Evolutionary conservation across 2,888 invertebrate species (phyloP).

Genomic region (Kuschelorhynchus macadamiae): DNA sequence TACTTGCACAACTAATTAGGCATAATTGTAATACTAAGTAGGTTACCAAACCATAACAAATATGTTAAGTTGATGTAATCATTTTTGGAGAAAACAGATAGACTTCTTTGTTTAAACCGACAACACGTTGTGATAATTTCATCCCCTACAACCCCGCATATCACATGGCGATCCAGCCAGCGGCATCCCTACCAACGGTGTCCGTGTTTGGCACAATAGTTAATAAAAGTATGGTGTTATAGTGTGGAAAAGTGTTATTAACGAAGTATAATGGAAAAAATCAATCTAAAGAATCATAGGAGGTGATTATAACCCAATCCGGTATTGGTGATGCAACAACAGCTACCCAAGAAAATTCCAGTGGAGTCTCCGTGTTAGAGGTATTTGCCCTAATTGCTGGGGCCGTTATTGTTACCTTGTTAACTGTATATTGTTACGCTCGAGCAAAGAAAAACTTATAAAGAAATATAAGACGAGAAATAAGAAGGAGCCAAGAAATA

Average conservation of each 20-base stretch:
- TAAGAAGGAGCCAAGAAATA: not conserved
- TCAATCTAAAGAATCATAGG: not conserved
- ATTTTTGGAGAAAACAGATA: too few species aligned
- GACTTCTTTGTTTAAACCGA: too few species aligned
- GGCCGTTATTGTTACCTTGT: not conserved
- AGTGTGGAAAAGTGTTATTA: too few species aligned
- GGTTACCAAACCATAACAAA: too few species aligned
- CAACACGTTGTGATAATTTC: not conserved
- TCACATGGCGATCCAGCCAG: not conserved
- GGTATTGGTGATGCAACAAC: not conserved
- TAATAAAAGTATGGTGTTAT: not conserved
- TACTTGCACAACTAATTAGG: too few species aligned
- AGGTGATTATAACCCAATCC: constrained; percentile 3
- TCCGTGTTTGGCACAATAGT: not conserved
- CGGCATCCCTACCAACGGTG: too few species aligned
- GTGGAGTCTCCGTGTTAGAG: not conserved
- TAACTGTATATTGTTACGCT: not conserved
- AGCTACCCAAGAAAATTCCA: not conserved
- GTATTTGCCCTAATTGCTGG: not conserved
- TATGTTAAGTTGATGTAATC: too few species aligned
- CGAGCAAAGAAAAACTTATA: not conserved
- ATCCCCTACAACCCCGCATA: not conserved
- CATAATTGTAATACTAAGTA: too few species aligned
- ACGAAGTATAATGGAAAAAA: not conserved
- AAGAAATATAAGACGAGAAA: not conserved